phyloP scores from a whole-genome alignment of 2,113 vertebrate species.

The Narcine bancroftii region DNA sequence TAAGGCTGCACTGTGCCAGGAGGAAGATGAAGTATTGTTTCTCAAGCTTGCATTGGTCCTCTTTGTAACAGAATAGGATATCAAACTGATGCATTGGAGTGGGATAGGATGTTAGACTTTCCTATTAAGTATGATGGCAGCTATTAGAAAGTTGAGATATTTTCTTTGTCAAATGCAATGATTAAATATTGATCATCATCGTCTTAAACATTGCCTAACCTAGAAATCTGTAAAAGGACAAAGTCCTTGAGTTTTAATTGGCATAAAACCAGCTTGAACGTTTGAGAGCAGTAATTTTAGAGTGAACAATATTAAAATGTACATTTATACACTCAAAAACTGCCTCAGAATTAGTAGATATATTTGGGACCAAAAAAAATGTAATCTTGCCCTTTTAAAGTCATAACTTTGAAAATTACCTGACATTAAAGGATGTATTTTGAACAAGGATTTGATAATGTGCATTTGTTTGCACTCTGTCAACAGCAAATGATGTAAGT shows the following conservation, averaged over 20 bases:
- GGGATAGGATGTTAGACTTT: too few relatives aligned
- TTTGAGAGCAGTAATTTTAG: not conserved
- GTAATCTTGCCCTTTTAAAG: not conserved
- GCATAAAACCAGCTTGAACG: not conserved
- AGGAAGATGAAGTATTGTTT: too few relatives aligned
- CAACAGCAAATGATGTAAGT: constrained; percentile 86
- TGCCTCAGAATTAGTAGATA: not conserved
- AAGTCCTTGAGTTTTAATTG: not conserved
- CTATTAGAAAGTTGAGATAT: too few relatives aligned
- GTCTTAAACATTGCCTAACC: not conserved
- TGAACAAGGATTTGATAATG: not conserved
- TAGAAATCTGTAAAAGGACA: not conserved
- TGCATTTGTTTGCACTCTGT: not conserved
- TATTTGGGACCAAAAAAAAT: not conserved
- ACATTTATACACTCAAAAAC: not conserved
- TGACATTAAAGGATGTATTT: not conserved
- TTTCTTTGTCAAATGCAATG: too few relatives aligned
- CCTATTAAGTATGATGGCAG: too few relatives aligned
- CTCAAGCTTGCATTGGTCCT: too few relatives aligned
- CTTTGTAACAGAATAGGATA: too few relatives aligned
- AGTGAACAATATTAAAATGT: not conserved
- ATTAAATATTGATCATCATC: not conserved
- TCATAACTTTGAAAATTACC: not conserved
- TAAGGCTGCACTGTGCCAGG: too few relatives aligned
- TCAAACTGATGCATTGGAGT: too few relatives aligned